These are phyloP conservation scores for Hyperopisus bebe DNA, from an alignment of 2,113 vertebrate species.

Conservation along the genomic window DNA sequence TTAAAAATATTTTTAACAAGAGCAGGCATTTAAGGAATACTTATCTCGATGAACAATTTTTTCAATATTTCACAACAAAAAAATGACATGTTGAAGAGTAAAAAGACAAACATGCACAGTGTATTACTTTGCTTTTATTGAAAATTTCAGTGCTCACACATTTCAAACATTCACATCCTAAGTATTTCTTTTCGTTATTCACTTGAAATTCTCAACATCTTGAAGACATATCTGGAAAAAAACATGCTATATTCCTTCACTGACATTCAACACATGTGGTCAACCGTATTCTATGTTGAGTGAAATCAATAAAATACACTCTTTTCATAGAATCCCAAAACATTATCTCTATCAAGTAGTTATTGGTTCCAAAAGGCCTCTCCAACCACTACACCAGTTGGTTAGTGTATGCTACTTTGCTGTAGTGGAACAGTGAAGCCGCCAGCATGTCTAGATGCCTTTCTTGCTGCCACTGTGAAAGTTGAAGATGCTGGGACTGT, in stretches of 20 bases:
- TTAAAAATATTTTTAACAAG: not conserved
- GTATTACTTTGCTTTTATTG: not conserved
- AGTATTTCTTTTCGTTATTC: not conserved
- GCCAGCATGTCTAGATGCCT: not conserved
- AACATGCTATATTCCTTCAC: not conserved
- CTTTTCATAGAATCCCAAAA: not conserved
- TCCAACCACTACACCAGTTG: not conserved
- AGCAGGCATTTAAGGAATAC: not conserved
- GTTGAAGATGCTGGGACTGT: not conserved
- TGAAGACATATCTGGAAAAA: not conserved
- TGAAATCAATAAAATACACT: not conserved
- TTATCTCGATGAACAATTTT: not conserved
- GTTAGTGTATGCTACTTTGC: not conserved
- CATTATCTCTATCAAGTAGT: not conserved
- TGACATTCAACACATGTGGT: not conserved
- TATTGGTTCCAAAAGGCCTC: not conserved
- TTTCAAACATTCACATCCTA: not conserved
- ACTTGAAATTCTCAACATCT: not conserved
- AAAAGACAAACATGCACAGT: not conserved
- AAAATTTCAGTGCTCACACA: not conserved
- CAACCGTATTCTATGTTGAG: not conserved
- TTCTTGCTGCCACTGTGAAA: conserved; percentile 5
- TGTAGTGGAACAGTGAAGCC: not conserved
- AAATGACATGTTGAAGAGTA: not conserved
- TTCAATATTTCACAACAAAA: not conserved